Conservation (phyloP, 2,888 invertebrate genomes). For the Polydrusus tereticollis region DNA sequence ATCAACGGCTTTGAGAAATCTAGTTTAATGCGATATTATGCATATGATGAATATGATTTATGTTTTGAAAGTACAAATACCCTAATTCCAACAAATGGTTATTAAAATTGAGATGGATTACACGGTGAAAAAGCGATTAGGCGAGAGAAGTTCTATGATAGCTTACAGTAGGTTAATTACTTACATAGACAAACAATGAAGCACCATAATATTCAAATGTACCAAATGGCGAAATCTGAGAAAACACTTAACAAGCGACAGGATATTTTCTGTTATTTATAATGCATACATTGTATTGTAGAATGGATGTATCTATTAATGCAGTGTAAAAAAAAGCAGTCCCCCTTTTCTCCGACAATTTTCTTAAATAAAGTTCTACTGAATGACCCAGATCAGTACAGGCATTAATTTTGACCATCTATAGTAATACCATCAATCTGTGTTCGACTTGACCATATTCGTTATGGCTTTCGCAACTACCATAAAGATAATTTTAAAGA, state of each 20-base stretch:
- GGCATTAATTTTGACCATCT: conserved; percentile 8
- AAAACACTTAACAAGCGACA: too few relatives aligned
- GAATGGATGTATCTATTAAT: too few relatives aligned
- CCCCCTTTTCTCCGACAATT: neutral
- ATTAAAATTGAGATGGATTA: neutral
- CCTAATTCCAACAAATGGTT: neutral
- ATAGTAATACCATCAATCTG: conserved; percentile 5
- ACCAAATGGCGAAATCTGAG: too few relatives aligned
- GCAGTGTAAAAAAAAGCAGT: too few relatives aligned
- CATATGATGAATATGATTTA: conserved; percentile 2
- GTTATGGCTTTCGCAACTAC: neutral
- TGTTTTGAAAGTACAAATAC: neutral
- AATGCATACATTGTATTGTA: too few relatives aligned
- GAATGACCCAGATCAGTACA: conserved; percentile 1
- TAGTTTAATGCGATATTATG: conserved; percentile 10
- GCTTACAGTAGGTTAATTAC: neutral
- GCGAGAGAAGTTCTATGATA: neutral
- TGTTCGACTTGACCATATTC: conserved; percentile 9
- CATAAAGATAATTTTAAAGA: neutral
- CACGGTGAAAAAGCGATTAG: neutral
- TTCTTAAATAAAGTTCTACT: neutral
- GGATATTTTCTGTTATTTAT: too few relatives aligned
- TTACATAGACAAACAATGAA: neutral
- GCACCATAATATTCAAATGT: too few relatives aligned
- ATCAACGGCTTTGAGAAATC: conserved; percentile 21